Evolutionary conservation across 2,888 invertebrate species (phyloP).

Genomic region (Drosophila imparisetae): DNA sequence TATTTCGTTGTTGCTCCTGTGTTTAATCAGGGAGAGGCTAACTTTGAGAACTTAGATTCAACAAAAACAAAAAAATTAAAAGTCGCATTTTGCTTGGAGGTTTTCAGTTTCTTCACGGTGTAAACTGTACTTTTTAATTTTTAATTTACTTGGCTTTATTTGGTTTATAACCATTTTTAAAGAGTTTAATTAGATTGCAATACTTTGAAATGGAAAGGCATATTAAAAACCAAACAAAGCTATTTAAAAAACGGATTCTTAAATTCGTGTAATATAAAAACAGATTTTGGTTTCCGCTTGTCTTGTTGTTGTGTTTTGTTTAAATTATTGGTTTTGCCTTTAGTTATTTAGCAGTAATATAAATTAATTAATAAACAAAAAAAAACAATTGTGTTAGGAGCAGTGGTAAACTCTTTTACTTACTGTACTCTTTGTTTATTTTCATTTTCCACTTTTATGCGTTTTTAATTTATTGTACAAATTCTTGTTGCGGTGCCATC

Average conservation of each 20-base stretch:
- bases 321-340: slow-evolving; percentile 16
- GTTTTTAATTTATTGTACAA: slow-evolving; percentile 49
- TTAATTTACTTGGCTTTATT: slow-evolving; percentile 36
- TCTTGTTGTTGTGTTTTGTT: slow-evolving; percentile 16
- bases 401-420: slow-evolving; percentile 43
- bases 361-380: slow-evolving; percentile 15
- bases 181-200: slow-evolving; percentile 75
- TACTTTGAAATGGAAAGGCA: slow-evolving; percentile 74
- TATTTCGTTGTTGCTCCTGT: slow-evolving; percentile 13
- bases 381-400: slow-evolving; percentile 8
- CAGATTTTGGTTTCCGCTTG: slow-evolving; percentile 13
- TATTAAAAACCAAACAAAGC: slow-evolving; percentile 17
- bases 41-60: background rate
- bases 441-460: slow-evolving; percentile 63
- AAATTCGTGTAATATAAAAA: slow-evolving; percentile 13
- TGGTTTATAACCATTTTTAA: slow-evolving; percentile 35
- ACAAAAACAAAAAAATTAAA: background rate
- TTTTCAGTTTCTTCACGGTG: slow-evolving; percentile 8
- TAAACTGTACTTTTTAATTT: slow-evolving; percentile 18
- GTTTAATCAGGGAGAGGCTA: background rate
- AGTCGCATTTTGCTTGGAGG: slow-evolving; percentile 3
- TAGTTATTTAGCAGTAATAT: slow-evolving; percentile 12
- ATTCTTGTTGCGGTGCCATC: slow-evolving; percentile 40
- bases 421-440: slow-evolving; percentile 65
- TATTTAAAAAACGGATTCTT: slow-evolving; percentile 12